Evolutionary conservation across 2,113 vertebrate genomes (phyloP).

Genomic region (Pongo abelii): DNA sequence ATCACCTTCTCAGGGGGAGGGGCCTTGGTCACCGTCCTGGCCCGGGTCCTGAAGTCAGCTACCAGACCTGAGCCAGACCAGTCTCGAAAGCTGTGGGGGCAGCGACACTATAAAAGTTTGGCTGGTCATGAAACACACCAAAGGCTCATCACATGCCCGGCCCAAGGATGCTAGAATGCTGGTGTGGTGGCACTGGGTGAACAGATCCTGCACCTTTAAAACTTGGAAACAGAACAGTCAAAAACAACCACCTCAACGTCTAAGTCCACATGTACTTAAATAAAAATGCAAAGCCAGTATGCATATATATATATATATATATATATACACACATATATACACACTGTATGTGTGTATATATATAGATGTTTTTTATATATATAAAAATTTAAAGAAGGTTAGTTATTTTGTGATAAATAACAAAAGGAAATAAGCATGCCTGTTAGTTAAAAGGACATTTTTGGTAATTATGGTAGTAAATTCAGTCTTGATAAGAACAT

Average conservation of each 20-base stretch:
- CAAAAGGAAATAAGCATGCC: conserved; percentile 63
- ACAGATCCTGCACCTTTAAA: conserved; percentile 90
- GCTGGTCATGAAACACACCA: conserved; percentile 56
- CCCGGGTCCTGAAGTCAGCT: conserved; percentile 40
- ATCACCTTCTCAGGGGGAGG: conserved; percentile 65
- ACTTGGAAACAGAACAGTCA: conserved; percentile 81
- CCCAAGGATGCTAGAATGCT: background rate
- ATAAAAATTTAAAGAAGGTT: conserved; percentile 57
- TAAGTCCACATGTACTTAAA: conserved; percentile 51
- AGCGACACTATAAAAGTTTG: background rate
- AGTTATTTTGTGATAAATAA: conserved; percentile 69
- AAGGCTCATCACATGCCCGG: background rate
- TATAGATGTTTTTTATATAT: conserved; percentile 57
- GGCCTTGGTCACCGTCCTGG: conserved; percentile 46
- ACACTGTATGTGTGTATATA: background rate
- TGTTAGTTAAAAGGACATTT: conserved; percentile 40
- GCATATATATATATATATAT: conserved; percentile 70
- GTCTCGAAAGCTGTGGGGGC: conserved; percentile 41
- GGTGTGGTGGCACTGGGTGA: background rate
- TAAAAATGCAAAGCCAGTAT: conserved; percentile 65
- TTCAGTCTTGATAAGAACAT: conserved; percentile 7
- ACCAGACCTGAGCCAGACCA: conserved; percentile 68
- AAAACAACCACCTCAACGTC: conserved; percentile 75
- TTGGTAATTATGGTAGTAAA: background rate
- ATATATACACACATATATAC: conserved; percentile 67